A percentile compares a stretch with the other conserved stretches of the same genome.
phyloP scores from a whole-genome alignment of 2,888 invertebrate genomes.

The Trichopria drosophilae region DNA sequence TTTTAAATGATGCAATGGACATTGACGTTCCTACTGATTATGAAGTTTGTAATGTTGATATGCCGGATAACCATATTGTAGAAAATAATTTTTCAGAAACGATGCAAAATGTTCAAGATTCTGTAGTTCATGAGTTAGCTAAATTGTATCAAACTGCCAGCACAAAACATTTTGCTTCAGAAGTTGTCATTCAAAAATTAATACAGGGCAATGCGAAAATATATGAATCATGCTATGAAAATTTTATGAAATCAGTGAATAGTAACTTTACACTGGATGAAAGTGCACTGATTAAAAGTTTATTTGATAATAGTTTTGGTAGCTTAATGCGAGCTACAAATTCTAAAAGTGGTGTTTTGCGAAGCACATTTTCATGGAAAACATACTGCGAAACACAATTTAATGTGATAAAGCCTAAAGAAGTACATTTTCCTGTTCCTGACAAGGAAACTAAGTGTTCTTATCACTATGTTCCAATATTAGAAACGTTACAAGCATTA shows the following conservation, averaged over 20 bases:
- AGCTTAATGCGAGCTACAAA: no score
- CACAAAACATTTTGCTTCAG: no score
- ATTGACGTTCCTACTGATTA: neutral
- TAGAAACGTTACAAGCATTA: slow-evolving; percentile 7
- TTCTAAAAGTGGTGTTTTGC: no score
- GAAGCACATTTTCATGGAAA: no score
- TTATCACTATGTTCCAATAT: slow-evolving; percentile 12
- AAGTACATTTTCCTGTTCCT: no score
- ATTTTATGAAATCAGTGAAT: no score
- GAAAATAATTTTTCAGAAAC: neutral
- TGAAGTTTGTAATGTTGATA: neutral
- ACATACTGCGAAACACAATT: no score
- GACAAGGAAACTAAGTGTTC: neutral
- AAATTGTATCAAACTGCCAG: no score
- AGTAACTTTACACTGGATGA: no score
- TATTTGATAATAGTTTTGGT: no score
- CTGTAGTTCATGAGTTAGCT: neutral
- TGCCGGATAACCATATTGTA: neutral
- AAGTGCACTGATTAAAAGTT: neutral
- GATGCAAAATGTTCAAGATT: no score
- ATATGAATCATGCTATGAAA: neutral
- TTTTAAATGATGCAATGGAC: neutral
- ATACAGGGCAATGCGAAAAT: neutral
- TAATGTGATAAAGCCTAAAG: no score
- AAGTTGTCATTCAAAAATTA: neutral